Base-by-base conservation (phyloP, 2,113 vertebrate genomes). In the Lophura nycthemera region DNA sequence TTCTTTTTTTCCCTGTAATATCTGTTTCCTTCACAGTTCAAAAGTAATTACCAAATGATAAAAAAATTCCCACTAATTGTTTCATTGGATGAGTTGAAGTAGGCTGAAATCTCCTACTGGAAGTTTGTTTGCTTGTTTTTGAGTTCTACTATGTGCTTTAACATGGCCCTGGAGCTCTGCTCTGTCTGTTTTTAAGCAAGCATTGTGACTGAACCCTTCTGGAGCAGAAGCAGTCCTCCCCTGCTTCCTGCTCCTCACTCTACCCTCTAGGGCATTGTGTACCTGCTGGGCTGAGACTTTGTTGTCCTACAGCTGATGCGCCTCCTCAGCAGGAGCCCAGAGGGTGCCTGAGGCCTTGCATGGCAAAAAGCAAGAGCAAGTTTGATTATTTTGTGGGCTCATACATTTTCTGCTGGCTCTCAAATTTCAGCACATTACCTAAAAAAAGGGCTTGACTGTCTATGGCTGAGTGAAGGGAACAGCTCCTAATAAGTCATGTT, bases 281-380 rank as follows among this genome's bases (percentile, higher is more conserved):
- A n/a, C 4, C 48, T 60, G 10, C 60, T 71, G 30, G 30, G 20
- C 61, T 84, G 29, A 34, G 70, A 6, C 30, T 71, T 67, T 11
- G 6, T 29, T 66, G 38, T 60, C 48, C 54, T 18, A 2, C 13
- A 38, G 66, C 42, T 79, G 59, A 9, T 60, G 22, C 13, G 25
- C 3, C 10, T 74, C 56, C 32, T 60, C 1, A 2, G 12, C 70
- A 84, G 61, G 30, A 20, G 30, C n/a, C 14, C 29, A 45, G 21
- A 24, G 57, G 27, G 16, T 47, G 14, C 15, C 19, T 0, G 1
- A 71, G 17, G 29, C 38, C 20, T 82, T 60, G 6, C 1, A 2
- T 27, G 9, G 57, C 8, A 60, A 71, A 24, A 63, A 29, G 3
- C 24, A 47, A 47, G 38, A 24, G 70, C 36, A 54, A 57, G 36